A percentile compares a stretch with the other conserved stretches of the same genome.
Evolutionary conservation across 2,888 invertebrate genomes (phyloP).

Genomic region (Gortyna flavago): DNA sequence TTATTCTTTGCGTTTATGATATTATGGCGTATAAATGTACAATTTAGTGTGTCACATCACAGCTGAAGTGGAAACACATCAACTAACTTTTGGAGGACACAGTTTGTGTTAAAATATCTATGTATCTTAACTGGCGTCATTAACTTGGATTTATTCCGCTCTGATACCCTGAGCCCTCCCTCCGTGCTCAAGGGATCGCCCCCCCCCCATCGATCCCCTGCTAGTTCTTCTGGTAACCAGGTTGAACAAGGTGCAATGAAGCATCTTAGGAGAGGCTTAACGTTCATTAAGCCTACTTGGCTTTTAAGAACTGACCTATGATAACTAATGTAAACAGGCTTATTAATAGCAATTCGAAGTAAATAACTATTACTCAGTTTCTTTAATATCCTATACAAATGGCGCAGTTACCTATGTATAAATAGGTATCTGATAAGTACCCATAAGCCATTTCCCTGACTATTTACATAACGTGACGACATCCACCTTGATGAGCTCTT

Average conservation of each 20-base stretch:
- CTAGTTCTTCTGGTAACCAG: too few species aligned
- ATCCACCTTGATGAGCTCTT: conserved; percentile 6
- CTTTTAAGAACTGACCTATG: conserved; percentile 2
- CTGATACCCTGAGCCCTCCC: too few species aligned
- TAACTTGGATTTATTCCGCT: too few species aligned
- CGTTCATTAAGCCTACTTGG: neutral
- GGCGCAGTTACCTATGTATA: neutral
- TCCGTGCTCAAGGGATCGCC: too few species aligned
- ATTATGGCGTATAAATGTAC: too few species aligned
- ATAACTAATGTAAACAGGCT: neutral
- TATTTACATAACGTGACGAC: neutral
- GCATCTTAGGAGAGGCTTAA: neutral
- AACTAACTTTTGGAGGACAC: too few species aligned
- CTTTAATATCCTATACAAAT: conserved; percentile 34
- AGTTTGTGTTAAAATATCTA: neutral
- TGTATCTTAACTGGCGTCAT: neutral
- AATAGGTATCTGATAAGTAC: conserved; percentile 7
- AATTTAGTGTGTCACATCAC: too few species aligned
- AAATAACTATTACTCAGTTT: conserved; percentile 1
- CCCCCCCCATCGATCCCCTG: too few species aligned
- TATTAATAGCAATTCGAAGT: neutral
- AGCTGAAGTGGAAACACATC: neutral
- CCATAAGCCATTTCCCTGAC: neutral
- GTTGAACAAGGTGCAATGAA: neutral
- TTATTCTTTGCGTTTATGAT: neutral